phyloP scores from a whole-genome alignment of 1,140 invertebrate species.

The Helicoverpa armigera region DNA sequence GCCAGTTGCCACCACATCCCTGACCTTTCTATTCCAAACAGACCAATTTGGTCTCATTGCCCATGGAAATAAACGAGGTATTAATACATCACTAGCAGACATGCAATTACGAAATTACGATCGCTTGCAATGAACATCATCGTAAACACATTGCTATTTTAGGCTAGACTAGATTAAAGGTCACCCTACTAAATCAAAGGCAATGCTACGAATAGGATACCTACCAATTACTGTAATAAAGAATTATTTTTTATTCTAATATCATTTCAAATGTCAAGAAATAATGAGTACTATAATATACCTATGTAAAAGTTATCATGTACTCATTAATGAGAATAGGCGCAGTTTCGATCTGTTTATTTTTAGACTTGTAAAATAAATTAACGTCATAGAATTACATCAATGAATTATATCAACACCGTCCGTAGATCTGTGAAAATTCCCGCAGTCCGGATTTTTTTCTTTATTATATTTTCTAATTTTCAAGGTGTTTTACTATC shows the following conservation, averaged over 20 bases:
- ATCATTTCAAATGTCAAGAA: no score
- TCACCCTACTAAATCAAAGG: background rate
- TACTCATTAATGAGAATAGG: no score
- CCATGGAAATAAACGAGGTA: background rate
- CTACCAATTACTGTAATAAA: no score
- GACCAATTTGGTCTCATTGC: background rate
- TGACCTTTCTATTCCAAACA: background rate
- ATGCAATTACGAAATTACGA: slow-evolving; percentile 28
- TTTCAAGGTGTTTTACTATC: background rate
- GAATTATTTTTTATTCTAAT: no score
- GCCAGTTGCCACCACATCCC: background rate
- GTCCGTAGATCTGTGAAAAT: no score
- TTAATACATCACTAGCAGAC: slow-evolving; percentile 13
- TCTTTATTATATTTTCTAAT: background rate
- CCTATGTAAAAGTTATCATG: background rate
- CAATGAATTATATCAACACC: no score
- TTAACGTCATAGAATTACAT: no score
- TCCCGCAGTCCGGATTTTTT: no score
- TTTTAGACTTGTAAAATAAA: no score
- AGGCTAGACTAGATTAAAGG: slow-evolving; percentile 21
- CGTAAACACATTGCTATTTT: slow-evolving; percentile 29
- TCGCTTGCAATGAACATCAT: slow-evolving; percentile 8
- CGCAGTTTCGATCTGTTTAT: no score
- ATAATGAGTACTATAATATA: no score
- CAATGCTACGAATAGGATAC: background rate